These are phyloP conservation scores for Catharus bicknelli DNA, from an alignment of 2,113 vertebrate species.

Conservation along the genomic window DNA sequence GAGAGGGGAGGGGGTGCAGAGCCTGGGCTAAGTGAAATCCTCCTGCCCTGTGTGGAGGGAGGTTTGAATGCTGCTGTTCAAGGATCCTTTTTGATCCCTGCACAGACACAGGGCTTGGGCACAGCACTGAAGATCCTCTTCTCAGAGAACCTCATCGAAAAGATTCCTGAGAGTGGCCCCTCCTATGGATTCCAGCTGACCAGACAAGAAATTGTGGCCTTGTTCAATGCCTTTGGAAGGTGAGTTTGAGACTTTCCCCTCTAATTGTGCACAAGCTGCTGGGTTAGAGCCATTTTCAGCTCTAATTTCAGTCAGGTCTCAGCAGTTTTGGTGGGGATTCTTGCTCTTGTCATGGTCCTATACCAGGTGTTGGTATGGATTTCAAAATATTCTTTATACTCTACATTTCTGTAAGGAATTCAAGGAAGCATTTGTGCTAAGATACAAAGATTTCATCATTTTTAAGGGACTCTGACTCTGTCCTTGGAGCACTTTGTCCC, in stretches of 20 bases:
- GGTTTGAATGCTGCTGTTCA: background rate
- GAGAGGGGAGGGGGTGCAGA: background rate
- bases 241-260: constrained; percentile 40
- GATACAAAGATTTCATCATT: background rate
- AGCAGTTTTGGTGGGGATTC: background rate
- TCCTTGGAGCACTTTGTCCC: background rate
- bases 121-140: constrained; percentile 92
- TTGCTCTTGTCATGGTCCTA: fast-evolving
- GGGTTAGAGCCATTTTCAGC: background rate
- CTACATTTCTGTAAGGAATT: background rate
- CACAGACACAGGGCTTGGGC: constrained; percentile 91
- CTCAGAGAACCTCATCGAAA: constrained; percentile 87
- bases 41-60: background rate
- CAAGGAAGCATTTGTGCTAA: background rate
- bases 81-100: background rate
- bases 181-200: constrained; percentile 85
- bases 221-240: constrained; percentile 94
- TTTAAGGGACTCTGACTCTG: background rate
- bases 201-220: constrained; percentile 90
- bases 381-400: background rate
- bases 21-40: background rate
- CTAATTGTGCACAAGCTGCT: fast-evolving
- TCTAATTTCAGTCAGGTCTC: background rate
- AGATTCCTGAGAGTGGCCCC: constrained; percentile 77
- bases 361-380: too few relatives aligned